Percentiles rank a stretch among this genome's conserved stretches.
phyloP scores from a whole-genome alignment of 2,113 vertebrate genomes.

The Grallaria varia region DNA sequence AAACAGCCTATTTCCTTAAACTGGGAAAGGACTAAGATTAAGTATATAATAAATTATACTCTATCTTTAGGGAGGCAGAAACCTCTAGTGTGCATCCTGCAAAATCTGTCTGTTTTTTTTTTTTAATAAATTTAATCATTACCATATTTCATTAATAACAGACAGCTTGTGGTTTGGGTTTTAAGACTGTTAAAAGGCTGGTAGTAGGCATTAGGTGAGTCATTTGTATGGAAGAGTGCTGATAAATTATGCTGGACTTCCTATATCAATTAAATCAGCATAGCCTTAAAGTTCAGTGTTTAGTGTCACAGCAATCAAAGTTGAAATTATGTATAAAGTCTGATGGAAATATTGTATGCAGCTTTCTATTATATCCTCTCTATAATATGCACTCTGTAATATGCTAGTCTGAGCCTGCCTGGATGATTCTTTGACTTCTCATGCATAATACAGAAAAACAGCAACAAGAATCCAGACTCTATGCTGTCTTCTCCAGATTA shows the following conservation, averaged over 20 bases:
- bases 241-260: constrained; percentile 24
- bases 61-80: not conserved
- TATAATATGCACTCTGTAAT: not conserved
- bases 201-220: not conserved
- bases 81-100: not conserved
- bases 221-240: not conserved
- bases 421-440: not conserved
- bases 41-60: not conserved
- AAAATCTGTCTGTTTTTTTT: not conserved
- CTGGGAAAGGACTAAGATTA: not conserved
- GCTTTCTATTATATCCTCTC: not conserved
- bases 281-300: not conserved
- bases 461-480: not conserved
- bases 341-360: not conserved
- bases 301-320: not conserved
- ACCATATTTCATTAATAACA: constrained; percentile 3
- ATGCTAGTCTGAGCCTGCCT: not conserved
- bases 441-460: not conserved
- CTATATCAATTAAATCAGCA: constrained; percentile 25
- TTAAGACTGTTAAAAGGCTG: constrained; percentile 16
- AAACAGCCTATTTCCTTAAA: not conserved
- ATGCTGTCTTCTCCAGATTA: not conserved
- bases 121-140: not conserved
- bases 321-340: not conserved
- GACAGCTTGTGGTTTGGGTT: not conserved